These are phyloP conservation scores for Ericerus pela DNA, from an alignment of 1,140 invertebrate genomes.

Conservation along the genomic window DNA sequence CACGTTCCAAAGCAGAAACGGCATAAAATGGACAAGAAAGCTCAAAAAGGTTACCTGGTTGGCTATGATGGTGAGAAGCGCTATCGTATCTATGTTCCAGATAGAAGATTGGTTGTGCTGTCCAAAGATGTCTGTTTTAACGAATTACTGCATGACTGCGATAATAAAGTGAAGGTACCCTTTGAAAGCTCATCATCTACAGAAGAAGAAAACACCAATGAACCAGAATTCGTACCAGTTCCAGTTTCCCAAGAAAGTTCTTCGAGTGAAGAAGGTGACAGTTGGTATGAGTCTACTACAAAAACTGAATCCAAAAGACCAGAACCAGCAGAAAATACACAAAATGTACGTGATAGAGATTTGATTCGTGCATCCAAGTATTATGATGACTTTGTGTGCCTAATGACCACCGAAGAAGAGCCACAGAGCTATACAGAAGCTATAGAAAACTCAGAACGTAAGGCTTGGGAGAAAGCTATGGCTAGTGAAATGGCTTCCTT, in stretches of 20 bases:
- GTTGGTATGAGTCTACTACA: too few relatives aligned
- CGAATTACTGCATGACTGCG: slow-evolving; percentile 9
- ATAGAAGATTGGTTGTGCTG: slow-evolving; percentile 2
- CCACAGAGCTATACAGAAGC: slow-evolving; percentile 28
- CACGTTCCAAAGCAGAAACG: slow-evolving; percentile 6
- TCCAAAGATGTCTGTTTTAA: slow-evolving; percentile 19
- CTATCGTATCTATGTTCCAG: slow-evolving; percentile 14
- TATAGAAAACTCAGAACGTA: slow-evolving; percentile 22
- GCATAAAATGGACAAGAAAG: slow-evolving; percentile 9
- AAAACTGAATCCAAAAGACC: too few relatives aligned
- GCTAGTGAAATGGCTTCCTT: slow-evolving; percentile 27
- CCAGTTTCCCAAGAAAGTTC: too few relatives aligned
- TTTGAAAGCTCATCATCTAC: neutral
- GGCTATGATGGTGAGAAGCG: slow-evolving; percentile 15
- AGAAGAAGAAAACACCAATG: too few relatives aligned
- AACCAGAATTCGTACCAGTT: too few relatives aligned
- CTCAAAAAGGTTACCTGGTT: slow-evolving; percentile 13
- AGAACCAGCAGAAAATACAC: too few relatives aligned
- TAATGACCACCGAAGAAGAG: neutral
- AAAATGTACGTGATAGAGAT: too few relatives aligned
- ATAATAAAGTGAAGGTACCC: neutral
- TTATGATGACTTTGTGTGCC: neutral
- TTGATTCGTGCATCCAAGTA: neutral
- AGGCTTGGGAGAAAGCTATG: slow-evolving; percentile 27
- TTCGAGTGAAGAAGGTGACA: too few relatives aligned